Conservation (phyloP, 2,888 invertebrate genomes). For the Galerucella nymphaeae region DNA sequence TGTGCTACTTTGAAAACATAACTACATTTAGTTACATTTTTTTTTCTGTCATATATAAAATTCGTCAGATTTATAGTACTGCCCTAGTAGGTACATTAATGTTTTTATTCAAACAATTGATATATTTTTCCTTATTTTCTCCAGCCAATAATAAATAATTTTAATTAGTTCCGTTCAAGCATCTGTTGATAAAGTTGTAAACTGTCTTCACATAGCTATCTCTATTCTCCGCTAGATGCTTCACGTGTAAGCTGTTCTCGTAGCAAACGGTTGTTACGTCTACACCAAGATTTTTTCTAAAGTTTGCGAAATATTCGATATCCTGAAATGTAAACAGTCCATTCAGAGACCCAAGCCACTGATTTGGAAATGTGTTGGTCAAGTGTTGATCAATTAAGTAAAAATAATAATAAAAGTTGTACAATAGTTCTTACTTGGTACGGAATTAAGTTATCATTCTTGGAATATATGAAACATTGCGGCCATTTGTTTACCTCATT, state of each 20-base stretch:
- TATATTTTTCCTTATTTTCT: background rate
- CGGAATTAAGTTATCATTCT: constrained; percentile 75
- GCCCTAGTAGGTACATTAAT: background rate
- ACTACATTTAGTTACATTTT: background rate
- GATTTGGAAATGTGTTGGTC: too few relatives aligned
- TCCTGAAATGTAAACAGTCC: constrained; percentile 69
- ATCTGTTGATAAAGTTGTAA: constrained; percentile 71
- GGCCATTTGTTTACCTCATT: constrained; percentile 73
- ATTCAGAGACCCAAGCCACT: too few relatives aligned
- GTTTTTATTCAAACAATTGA: background rate
- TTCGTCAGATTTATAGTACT: background rate
- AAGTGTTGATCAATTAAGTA: too few relatives aligned
- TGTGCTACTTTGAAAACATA: too few relatives aligned
- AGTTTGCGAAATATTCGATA: constrained; percentile 74
- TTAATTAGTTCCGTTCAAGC: constrained; percentile 63
- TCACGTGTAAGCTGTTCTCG: constrained; percentile 80
- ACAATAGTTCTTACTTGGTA: constrained; percentile 67
- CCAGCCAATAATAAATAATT: background rate
- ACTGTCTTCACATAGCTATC: constrained; percentile 72
- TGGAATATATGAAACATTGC: constrained; percentile 80
- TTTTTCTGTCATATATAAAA: background rate
- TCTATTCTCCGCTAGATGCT: constrained; percentile 74
- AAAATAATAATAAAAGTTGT: background rate
- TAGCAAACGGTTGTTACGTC: constrained; percentile 73
- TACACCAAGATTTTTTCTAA: constrained; percentile 71